Evolutionary conservation across 2,888 invertebrate genomes (phyloP), one percentile per base, ranked within the genome.

Genomic region (Mechanitis mazaeus): DNA sequence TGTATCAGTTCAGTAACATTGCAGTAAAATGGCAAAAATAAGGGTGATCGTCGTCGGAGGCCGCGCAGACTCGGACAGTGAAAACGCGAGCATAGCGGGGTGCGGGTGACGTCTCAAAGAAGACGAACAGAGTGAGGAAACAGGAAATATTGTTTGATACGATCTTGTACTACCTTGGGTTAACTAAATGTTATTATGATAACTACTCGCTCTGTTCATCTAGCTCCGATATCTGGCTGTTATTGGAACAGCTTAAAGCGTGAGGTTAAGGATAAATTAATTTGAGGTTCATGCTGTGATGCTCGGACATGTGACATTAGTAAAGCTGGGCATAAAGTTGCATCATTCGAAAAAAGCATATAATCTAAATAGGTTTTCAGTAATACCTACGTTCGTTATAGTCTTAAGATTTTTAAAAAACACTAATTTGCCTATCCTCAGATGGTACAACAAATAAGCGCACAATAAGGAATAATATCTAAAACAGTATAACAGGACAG

Each of bases 11-110:
- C 63, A 64, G 63, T 64, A 58, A 64, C 63, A 64, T 64, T 60
- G 47, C 33, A 20, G 50, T 57, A 55, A 45, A 57, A 60, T 58
- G 47, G 56, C 12, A 55, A 64, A 60, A 57, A 61, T 3, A 61
- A 9, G 60, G 58, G 60, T 64, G 63, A 64, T 53, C 42, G 53
- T 59, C 54, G 56, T 63, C 55, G 55, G 46, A 58, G 68, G 67
- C 67, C 69, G 69, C 70, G 68, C 69, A 68, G 71, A 68, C 67
- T 69, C 68, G 70, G 67, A 65, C 68, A 69, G 68, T 71, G 65
- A 69, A 70, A 69, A 71, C 72, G 70, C 70, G 65, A 59, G 64
- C 65, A 64, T 66, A 65, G 69, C 69, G 66, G 66, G 69, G 66
- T 57, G 54, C 54, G 65, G 66, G 67, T 66, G 61, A 59, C 64